Percentiles rank a stretch among this genome's conserved stretches.
phyloP scores from a whole-genome alignment of 2,797 vertebrate genomes.

The Hozukius guyotensis region DNA sequence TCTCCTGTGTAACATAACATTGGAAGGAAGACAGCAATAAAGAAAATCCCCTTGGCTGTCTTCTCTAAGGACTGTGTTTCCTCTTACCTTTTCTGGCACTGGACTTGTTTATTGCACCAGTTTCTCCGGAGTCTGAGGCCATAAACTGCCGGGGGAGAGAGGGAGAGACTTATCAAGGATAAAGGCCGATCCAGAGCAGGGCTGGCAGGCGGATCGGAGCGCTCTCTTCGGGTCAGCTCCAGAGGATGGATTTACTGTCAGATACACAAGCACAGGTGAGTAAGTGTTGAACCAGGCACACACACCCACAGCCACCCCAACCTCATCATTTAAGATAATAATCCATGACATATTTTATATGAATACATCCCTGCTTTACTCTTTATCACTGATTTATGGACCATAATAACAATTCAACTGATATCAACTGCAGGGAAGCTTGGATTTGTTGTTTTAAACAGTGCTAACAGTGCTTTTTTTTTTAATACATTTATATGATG shows the following conservation, averaged over 20 bases:
- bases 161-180: constrained; percentile 28
- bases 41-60: constrained; percentile 3
- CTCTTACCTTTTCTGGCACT: constrained; percentile 39
- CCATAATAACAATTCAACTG: background rate
- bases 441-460: background rate
- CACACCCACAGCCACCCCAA: too few species aligned
- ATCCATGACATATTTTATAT: background rate
- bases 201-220: constrained; percentile 7
- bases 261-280: background rate
- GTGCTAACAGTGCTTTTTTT: background rate
- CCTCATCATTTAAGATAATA: background rate
- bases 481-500: background rate
- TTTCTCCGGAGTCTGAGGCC: background rate
- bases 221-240: background rate
- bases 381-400: background rate
- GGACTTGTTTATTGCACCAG: constrained; percentile 31
- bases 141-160: constrained; percentile 10
- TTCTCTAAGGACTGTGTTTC: constrained; percentile 23
- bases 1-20: constrained; percentile 17
- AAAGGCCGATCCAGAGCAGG: background rate
- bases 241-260: constrained; percentile 26
- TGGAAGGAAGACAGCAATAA: constrained; percentile 18
- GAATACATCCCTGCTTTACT: background rate
- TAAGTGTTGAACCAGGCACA: background rate
- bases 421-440: background rate